Percentiles rank a stretch among this genome's conserved stretches.
phyloP scores from a whole-genome alignment of 2,888 invertebrate genomes.

The Steromphala cineraria region DNA sequence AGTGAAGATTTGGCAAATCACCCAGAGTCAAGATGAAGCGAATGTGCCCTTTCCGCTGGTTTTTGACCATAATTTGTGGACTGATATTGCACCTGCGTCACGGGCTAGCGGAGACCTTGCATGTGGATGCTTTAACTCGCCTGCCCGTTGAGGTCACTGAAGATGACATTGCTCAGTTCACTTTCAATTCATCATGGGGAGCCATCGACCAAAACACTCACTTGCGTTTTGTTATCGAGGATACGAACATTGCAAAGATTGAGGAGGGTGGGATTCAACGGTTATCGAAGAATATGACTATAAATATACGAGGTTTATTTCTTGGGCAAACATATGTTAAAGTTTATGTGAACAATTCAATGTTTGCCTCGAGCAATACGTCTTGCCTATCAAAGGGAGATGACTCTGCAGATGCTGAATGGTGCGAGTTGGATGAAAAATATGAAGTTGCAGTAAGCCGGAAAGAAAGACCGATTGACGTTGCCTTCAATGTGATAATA shows the following conservation, averaged over 20 bases:
- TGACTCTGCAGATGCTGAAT: neutral
- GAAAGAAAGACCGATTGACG: conserved; percentile 46
- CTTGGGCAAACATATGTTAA: conserved; percentile 20
- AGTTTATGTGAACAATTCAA: neutral
- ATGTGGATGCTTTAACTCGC: neutral
- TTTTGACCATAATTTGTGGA: neutral
- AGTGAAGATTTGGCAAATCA: no score
- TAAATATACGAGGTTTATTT: conserved; percentile 12
- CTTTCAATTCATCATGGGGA: neutral
- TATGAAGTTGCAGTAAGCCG: conserved; percentile 51
- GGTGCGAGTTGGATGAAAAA: conserved; percentile 19
- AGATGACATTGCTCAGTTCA: neutral
- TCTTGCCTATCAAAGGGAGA: conserved; percentile 1
- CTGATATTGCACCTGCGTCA: neutral
- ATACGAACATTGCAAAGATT: neutral
- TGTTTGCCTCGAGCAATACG: neutral
- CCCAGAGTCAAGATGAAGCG: neutral
- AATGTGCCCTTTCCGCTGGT: neutral
- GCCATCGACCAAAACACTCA: neutral
- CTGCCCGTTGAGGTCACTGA: neutral
- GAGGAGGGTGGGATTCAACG: neutral
- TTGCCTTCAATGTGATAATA: conserved; percentile 52
- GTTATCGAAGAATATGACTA: neutral
- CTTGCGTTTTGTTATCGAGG: neutral
- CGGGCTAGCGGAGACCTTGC: neutral